Conservation (phyloP, 2,797 vertebrate genomes). For the Hemitrygon akajei region DNA sequence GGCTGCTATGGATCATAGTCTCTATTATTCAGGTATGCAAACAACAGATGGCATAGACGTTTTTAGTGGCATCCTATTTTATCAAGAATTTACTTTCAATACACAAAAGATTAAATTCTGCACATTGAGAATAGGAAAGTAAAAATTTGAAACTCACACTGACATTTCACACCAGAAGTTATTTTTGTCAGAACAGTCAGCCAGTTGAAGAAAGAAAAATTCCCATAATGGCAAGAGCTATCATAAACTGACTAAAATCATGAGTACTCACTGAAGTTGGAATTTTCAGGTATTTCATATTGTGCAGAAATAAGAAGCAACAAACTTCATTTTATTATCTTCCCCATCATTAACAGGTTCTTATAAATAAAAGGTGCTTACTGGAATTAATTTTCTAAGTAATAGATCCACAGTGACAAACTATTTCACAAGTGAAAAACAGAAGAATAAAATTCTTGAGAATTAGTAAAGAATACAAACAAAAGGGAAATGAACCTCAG, state of each 20-base stretch:
- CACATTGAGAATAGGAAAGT: background rate
- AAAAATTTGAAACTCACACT: background rate
- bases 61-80: too few relatives aligned
- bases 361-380: background rate
- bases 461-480: background rate
- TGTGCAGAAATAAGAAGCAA: background rate
- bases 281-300: background rate
- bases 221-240: background rate
- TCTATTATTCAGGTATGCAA: too few relatives aligned
- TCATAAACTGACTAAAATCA: background rate
- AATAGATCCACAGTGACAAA: background rate
- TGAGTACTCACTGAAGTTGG: background rate
- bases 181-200: background rate
- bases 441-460: background rate
- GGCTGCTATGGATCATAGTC: background rate
- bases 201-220: background rate
- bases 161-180: background rate
- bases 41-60: too few relatives aligned
- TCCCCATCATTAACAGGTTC: background rate
- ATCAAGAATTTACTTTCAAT: too few relatives aligned
- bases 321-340: background rate
- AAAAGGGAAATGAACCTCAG: background rate
- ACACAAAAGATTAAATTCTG: background rate
- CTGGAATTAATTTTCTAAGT: background rate
- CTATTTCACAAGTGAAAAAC: background rate